A percentile compares a stretch with the other conserved stretches of the same genome.
These are phyloP conservation scores for Andrena marginata DNA, from an alignment of 2,888 invertebrate species.

Conservation along the genomic window DNA sequence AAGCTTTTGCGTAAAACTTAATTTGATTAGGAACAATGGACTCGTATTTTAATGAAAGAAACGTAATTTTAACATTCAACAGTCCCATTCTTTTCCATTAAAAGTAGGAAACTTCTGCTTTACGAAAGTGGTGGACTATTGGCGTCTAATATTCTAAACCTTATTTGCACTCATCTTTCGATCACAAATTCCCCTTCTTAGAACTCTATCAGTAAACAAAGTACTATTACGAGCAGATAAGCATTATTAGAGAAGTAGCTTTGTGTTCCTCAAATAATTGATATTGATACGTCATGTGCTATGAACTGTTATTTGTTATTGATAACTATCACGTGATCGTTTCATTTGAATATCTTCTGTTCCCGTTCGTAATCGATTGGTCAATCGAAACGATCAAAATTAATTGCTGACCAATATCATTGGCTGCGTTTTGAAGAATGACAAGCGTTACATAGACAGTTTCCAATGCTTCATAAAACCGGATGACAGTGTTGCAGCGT, in stretches of 20 bases:
- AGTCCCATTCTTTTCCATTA: too few relatives aligned
- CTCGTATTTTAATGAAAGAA: too few relatives aligned
- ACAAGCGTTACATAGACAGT: slow-evolving; percentile 11
- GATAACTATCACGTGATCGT: neutral
- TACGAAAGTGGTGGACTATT: too few relatives aligned
- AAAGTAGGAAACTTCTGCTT: too few relatives aligned
- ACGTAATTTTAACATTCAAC: too few relatives aligned
- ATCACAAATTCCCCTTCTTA: too few relatives aligned
- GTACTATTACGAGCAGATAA: neutral
- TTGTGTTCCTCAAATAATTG: too few relatives aligned
- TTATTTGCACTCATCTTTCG: too few relatives aligned
- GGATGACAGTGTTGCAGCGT: slow-evolving; percentile 32
- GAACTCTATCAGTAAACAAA: neutral
- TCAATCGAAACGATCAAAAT: neutral
- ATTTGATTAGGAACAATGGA: too few relatives aligned
- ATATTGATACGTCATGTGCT: neutral
- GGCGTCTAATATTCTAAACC: too few relatives aligned
- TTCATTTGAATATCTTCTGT: neutral
- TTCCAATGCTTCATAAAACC: slow-evolving; percentile 38
- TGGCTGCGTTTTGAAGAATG: slow-evolving; percentile 14
- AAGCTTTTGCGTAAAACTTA: too few relatives aligned
- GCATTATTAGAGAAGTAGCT: too few relatives aligned
- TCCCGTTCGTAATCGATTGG: neutral
- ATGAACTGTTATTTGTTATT: neutral
- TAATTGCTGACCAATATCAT: slow-evolving; percentile 29